Evolutionary conservation across 2,888 invertebrate species (phyloP), one percentile per base, ranked within the genome.

Genomic region (Mimachlamys varia): DNA sequence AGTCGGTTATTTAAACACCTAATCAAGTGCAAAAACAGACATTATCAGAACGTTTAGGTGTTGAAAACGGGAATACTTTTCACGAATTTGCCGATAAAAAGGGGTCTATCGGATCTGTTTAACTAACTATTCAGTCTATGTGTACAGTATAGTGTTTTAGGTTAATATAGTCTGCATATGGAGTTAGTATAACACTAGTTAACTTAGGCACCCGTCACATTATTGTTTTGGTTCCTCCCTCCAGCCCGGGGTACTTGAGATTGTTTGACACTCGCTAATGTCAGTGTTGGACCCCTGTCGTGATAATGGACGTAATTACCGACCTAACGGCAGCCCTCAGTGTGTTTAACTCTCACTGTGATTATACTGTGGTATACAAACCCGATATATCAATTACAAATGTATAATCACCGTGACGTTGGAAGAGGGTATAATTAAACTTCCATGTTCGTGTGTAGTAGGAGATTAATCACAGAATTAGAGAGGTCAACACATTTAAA

Each of bases 321-420:
- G 22, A 33, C 76, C 76, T 76, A 27, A 27, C 22, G 17, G 33
- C 33, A 76, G 27, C 27, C 0, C 76, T 22, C 22, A 76, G 76
- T 76, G 76, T 76, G 76, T 76, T 62, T 62, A 62, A 62, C 62
- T 62, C 62, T 62, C 62, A 62, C 62, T 22, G 62, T 22, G 22
- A 7, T 19, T 62, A 4, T 62, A 19, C 13, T 15, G 53, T 2
- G 53, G 19, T 10, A 15, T 33, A 76, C 76, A 76, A 76, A 76
- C 76, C 33, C 2, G 27, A 76, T 76, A 76, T 33, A 7, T 76
- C 33, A 27, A 22, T 76, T 76, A 76, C 33, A 12, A 33, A 27
- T 76, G 33, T 76, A 76, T 33, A 76, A 17, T 17, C 58, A 58
- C n/a, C 22, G 27, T 76, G 33, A 76, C 17, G 2, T 13, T 53